Evolutionary conservation across 1,140 invertebrate genomes (phyloP).

Genomic region (Drosophila lacertosa): DNA sequence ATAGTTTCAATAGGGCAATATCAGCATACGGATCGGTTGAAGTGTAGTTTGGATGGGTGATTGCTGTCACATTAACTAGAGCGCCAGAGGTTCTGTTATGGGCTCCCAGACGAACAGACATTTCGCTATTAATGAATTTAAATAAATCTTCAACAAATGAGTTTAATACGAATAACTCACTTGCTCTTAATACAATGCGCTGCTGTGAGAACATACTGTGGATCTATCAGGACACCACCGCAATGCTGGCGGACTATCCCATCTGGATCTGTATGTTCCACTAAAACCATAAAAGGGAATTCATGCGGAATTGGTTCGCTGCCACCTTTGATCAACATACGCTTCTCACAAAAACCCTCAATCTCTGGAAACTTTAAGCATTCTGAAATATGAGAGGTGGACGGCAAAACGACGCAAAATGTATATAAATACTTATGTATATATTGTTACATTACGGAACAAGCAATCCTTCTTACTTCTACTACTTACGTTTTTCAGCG

Average conservation of each 20-base stretch:
- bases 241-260: too few relatives aligned
- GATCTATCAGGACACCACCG: constrained; percentile 11
- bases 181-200: constrained; percentile 4
- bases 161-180: constrained; percentile 1
- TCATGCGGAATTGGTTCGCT: not conserved
- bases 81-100: not conserved
- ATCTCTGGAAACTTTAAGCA: constrained; percentile 6
- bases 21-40: not conserved
- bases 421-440: not conserved
- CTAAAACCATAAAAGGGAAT: constrained; percentile 12
- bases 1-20: constrained; percentile 15
- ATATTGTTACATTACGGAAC: too few relatives aligned
- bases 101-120: constrained; percentile 8
- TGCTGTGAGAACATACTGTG: constrained; percentile 20
- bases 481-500: constrained; percentile 4
- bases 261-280: not conserved
- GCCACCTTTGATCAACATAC: not conserved
- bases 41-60: not conserved
- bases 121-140: not conserved
- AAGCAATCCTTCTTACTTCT: too few relatives aligned
- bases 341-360: not conserved
- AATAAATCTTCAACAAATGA: not conserved
- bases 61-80: not conserved
- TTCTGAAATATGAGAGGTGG: constrained; percentile 5
- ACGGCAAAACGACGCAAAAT: too few relatives aligned